These are phyloP conservation scores for Malurus elegans DNA, from an alignment of 2,113 vertebrate species.

Conservation along the genomic window DNA sequence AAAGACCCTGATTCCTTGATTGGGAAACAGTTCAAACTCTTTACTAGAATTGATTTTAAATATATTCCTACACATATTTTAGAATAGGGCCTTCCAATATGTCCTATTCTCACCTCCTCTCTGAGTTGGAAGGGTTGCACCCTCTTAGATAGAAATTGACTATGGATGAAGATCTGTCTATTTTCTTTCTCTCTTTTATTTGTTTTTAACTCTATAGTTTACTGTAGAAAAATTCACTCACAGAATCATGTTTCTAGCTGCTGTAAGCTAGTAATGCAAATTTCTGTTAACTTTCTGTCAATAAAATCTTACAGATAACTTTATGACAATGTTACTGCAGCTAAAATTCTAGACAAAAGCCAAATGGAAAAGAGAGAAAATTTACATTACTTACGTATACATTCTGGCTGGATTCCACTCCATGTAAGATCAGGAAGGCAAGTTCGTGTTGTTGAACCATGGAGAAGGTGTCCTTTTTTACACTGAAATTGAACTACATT, in stretches of 20 bases:
- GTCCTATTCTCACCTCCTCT: background rate
- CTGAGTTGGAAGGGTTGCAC: background rate
- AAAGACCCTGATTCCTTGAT: background rate
- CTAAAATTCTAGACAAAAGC: background rate
- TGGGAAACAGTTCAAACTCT: background rate
- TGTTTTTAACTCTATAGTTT: background rate
- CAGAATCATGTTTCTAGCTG: background rate
- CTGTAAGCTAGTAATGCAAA: background rate
- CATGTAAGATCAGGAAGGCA: slow-evolving; percentile 94
- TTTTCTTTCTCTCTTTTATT: background rate
- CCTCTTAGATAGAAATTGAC: background rate
- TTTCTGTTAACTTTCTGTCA: background rate
- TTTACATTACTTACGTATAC: slow-evolving; percentile 80
- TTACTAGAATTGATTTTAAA: background rate
- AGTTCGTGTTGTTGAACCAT: slow-evolving; percentile 92
- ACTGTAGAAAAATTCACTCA: background rate
- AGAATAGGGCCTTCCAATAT: background rate
- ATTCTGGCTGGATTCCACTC: slow-evolving; percentile 93
- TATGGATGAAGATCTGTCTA: background rate
- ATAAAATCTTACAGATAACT: background rate
- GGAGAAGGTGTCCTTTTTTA: slow-evolving; percentile 92
- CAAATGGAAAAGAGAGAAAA: background rate
- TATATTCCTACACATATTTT: background rate
- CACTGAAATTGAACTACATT: slow-evolving; percentile 93
- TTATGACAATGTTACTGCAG: background rate